phyloP scores from a whole-genome alignment of 2,797 vertebrate genomes.

The Clamator glandarius region DNA sequence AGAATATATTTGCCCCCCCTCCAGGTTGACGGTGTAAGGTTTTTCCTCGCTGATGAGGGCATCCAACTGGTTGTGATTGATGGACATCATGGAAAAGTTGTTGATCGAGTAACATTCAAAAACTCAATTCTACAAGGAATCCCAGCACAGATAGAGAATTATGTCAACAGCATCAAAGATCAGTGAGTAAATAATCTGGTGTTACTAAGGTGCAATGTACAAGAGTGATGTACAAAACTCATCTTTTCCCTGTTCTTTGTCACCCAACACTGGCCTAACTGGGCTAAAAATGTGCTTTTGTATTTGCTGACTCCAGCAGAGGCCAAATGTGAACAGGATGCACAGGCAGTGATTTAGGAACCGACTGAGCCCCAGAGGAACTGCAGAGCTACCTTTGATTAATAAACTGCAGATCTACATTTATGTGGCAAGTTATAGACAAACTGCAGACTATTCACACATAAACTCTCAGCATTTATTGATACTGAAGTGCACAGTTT shows the following conservation, averaged over 20 bases:
- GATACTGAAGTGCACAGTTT: not conserved
- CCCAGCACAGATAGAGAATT: slow-evolving; percentile 89
- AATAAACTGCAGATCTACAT: not conserved
- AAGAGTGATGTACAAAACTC: not conserved
- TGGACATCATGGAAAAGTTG: slow-evolving; percentile 82
- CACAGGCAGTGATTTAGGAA: not conserved
- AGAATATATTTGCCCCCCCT: not conserved
- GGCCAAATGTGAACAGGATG: not conserved
- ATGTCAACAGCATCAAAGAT: slow-evolving; percentile 83
- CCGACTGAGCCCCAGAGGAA: not conserved
- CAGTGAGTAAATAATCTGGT: slow-evolving; percentile 79
- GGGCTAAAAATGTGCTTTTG: not conserved
- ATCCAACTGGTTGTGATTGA: slow-evolving; percentile 89
- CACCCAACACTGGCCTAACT: not conserved
- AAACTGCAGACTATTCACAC: not conserved
- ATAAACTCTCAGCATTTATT: not conserved
- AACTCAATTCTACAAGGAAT: slow-evolving; percentile 88
- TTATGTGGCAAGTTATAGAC: not conserved
- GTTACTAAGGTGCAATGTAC: not conserved
- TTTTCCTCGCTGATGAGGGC: slow-evolving; percentile 87
- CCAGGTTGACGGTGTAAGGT: slow-evolving; percentile 88
- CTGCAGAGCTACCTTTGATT: not conserved
- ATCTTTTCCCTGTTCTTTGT: not conserved
- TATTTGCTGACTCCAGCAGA: not conserved
- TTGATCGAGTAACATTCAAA: slow-evolving; percentile 83